phyloP scores from a whole-genome alignment of 2,113 vertebrate species.

The Thryonomys swinderianus region DNA sequence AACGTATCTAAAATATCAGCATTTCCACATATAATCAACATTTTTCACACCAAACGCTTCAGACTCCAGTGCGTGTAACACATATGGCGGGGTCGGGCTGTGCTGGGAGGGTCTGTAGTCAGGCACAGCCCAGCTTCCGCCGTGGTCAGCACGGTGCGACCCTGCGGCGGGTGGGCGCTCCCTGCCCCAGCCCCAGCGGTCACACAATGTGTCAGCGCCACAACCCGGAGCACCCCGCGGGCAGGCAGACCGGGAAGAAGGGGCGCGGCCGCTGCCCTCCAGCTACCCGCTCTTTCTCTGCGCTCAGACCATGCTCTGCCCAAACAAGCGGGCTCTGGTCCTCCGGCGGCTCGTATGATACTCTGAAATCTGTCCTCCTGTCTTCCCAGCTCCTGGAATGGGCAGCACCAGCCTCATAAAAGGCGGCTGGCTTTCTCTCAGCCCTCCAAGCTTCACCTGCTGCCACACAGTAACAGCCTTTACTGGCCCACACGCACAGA shows the following conservation, averaged over 20 bases:
- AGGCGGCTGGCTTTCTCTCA: not conserved
- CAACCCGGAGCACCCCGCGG: not conserved
- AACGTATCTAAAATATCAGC: not conserved
- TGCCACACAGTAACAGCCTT: not conserved
- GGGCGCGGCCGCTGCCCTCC: no score
- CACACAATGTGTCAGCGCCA: not conserved
- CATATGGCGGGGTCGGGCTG: not conserved
- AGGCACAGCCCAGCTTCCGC: rapidly evolving
- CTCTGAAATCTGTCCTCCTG: not conserved
- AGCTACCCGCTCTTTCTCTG: not conserved
- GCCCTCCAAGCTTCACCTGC: not conserved
- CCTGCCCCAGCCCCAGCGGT: not conserved
- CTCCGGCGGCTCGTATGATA: not conserved
- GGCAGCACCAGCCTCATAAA: not conserved
- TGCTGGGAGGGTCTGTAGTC: not conserved
- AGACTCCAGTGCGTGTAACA: not conserved
- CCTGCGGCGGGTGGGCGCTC: not conserved
- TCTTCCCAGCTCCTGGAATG: not conserved
- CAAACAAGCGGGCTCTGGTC: not conserved
- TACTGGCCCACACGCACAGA: not conserved
- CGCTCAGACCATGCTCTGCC: not conserved
- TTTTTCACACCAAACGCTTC: not conserved
- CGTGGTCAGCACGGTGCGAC: not conserved
- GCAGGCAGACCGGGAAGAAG: not conserved
- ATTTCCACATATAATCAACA: not conserved